Evolutionary conservation across 1,140 invertebrate genomes (phyloP).

Genomic region (Microvelia longipes): DNA sequence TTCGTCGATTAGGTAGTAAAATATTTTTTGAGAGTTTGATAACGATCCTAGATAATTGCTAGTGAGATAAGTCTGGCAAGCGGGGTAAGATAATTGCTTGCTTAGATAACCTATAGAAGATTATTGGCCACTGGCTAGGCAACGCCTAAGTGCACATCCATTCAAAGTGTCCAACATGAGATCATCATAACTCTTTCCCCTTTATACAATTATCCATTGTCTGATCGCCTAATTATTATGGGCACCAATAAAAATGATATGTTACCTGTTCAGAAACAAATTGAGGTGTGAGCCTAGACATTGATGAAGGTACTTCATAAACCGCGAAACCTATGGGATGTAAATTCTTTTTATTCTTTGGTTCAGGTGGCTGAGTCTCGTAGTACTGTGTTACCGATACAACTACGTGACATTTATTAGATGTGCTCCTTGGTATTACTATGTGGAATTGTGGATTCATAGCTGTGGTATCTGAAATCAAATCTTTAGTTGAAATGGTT

Average conservation of each 20-base stretch:
- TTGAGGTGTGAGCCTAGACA: slow-evolving; percentile 40
- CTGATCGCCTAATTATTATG: too few relatives aligned
- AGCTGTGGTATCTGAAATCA: slow-evolving; percentile 45
- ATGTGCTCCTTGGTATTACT: slow-evolving; percentile 43
- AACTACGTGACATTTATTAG: slow-evolving; percentile 51
- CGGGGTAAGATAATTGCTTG: too few relatives aligned
- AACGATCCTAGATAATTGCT: too few relatives aligned
- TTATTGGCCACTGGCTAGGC: too few relatives aligned
- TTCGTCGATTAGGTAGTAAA: too few relatives aligned
- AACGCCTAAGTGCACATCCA: too few relatives aligned
- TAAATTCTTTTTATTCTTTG: slow-evolving; percentile 33
- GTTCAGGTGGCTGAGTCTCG: slow-evolving; percentile 33
- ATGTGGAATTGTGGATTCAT: slow-evolving; percentile 59
- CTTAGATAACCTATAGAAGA: too few relatives aligned
- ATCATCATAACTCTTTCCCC: too few relatives aligned
- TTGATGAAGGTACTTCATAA: slow-evolving; percentile 48
- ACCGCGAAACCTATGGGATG: slow-evolving; percentile 50
- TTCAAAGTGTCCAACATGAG: too few relatives aligned
- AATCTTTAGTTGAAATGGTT: slow-evolving; percentile 11
- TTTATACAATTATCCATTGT: too few relatives aligned
- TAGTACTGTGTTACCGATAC: slow-evolving; percentile 57
- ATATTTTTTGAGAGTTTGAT: too few relatives aligned
- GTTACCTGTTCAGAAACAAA: slow-evolving; percentile 44
- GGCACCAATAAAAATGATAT: neutral
- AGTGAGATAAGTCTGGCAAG: too few relatives aligned